Base-by-base conservation (phyloP, 2,113 vertebrate genomes). In the Stigmatopora argus region DNA sequence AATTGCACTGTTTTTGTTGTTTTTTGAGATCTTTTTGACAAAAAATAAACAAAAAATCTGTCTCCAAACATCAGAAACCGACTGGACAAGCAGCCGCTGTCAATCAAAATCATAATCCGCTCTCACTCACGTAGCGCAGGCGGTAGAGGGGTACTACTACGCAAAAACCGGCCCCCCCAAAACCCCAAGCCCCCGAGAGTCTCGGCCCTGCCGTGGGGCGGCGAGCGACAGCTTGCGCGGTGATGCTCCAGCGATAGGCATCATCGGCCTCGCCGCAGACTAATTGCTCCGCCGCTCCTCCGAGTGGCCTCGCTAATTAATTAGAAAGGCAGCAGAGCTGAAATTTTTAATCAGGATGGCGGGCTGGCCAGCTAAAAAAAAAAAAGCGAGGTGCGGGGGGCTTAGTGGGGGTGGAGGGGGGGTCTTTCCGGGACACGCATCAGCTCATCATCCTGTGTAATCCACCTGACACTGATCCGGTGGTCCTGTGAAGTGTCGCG, bases 331-430 rank as follows among this genome's bases (percentile, higher is more conserved):
- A 86, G 88, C 81, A 78, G 78, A 90, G 89, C 89, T 90, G 89
- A 91, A 90, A 91, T 87, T 90, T 91, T 91, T 91, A 91, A 91
- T 91, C 89, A 91, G 84, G 85, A 88, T 77, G 78, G 79, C 82
- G 78, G 86, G 76, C 78, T 87, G 82, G 81, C 58, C 71, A 72
- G 74, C 71, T n/a, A n/a, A 82, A 41, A 83, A 76, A 64, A 79
- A 60, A 66, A 18, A 41, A 13, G 35, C 34, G 35, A 35, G 35
- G 59, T 15, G 35, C 1, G 18, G 8, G 34, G 17, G 34, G 8
- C 0, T n/a, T n/a, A n/a, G n/a, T n/a, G n/a, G n/a, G 7, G 34
- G 8, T 0, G 17, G 9, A 64, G 78, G 77, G 71, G 60, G 81
- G 77, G 53, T 2, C 3, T 31, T 31, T 17, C 23, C 31, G 53